Evolutionary conservation across 2,888 invertebrate genomes (phyloP), one percentile per base, ranked within the genome.

Genomic region (Synergus laeviventris): DNA sequence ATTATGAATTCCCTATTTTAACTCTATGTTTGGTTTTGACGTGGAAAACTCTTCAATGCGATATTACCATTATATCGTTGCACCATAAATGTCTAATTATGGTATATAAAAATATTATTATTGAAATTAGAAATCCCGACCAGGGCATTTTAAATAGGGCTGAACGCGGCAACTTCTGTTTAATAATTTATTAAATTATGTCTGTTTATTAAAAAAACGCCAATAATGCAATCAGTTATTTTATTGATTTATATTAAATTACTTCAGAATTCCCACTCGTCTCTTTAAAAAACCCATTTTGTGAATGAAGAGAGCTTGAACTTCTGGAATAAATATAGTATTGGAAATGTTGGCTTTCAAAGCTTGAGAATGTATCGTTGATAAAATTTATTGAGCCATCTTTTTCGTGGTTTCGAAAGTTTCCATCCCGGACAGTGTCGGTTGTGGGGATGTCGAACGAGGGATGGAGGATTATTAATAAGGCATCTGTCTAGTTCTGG

Each of bases 401-500:
- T 70, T 70, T 70, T 49, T 49, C 70, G 70, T 31, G 70, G 70
- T 70, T 59, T 14, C 39, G 7, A 59, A 74, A 74, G 74, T 74
- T 74, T 38, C 18, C 56, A 60, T 56, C 59, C 38, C 36, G 59
- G 59, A 74, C 59, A 74, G 59, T 36, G 39, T 39, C 24, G 59
- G 38, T 56, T 4, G 59, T 38, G 56, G 56, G 11, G n/a, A 36
- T 56, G 59, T 18, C 18, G 56, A 39, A 18, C 56, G 38, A 31
- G 36, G 62, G 31, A 42, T 21, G 73, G 80, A 36, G 78, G 82
- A 80, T 81, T 84, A 84, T 84, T 84, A 84, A 84, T 82, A 84
- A 84, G 84, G 79, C 84, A 84, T 84, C 82, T 82, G 81, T 84
- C 84, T 82, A 81, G 81, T 81, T 81, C 81, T 82, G 82, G 82